Evolutionary conservation across 1,140 invertebrate genomes (phyloP).

Genomic region (Drosophila ercepeae): DNA sequence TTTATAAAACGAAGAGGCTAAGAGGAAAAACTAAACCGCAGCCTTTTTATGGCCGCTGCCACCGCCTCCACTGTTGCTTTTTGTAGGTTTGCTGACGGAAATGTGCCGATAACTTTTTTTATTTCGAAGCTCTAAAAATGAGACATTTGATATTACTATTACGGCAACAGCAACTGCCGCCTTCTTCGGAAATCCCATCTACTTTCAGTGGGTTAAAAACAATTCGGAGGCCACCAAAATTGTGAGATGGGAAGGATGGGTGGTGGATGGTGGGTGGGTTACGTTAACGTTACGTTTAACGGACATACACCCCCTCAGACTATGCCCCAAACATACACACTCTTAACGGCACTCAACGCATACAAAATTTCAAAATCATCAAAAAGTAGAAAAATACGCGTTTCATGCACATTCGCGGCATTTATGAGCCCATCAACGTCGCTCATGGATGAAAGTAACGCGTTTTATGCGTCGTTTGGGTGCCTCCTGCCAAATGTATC

Average conservation of each 20-base stretch:
- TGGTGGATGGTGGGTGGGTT: no score
- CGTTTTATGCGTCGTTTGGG: slow-evolving; percentile 81
- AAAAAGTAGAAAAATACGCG: slow-evolving; percentile 82
- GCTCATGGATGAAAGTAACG: slow-evolving; percentile 82
- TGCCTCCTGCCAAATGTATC: slow-evolving; percentile 76
- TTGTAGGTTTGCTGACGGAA: slow-evolving; percentile 40
- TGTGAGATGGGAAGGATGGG: no score
- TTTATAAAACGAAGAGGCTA: slow-evolving; percentile 10
- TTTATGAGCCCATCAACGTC: slow-evolving; percentile 83
- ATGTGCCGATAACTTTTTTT: slow-evolving; percentile 79
- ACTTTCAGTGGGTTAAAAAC: slow-evolving; percentile 70
- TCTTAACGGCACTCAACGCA: slow-evolving; percentile 80
- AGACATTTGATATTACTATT: slow-evolving; percentile 82
- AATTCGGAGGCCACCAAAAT: slow-evolving; percentile 45
- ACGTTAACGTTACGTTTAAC: slow-evolving; percentile 26
- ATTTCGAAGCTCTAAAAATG: slow-evolving; percentile 82
- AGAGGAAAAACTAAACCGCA: slow-evolving; percentile 49
- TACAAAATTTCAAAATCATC: slow-evolving; percentile 82
- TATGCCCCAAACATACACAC: slow-evolving; percentile 15
- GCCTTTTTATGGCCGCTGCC: slow-evolving; percentile 36
- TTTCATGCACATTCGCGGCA: slow-evolving; percentile 82
- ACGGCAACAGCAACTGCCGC: slow-evolving; percentile 71
- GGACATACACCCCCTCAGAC: slow-evolving; percentile 25
- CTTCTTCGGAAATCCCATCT: slow-evolving; percentile 6
- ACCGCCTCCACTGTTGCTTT: not conserved